Evolutionary conservation across 1,140 invertebrate species (phyloP).

Genomic region (Tetraneura akinire): DNA sequence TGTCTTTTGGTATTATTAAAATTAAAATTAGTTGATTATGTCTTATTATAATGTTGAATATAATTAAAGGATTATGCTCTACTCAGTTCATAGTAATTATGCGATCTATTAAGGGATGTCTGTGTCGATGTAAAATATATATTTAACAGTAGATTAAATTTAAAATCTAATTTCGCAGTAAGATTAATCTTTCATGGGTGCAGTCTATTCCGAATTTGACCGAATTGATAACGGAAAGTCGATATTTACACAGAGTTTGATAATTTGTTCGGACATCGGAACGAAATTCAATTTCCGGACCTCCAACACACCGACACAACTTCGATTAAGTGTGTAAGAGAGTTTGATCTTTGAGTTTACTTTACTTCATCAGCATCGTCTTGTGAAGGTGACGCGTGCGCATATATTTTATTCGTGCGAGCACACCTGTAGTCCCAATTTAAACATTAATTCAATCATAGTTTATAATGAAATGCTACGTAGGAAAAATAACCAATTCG

Average conservation of each 20-base stretch:
- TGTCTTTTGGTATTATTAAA: too few relatives aligned
- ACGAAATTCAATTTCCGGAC: slow-evolving; percentile 34
- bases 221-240: neutral
- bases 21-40: too few relatives aligned
- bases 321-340: neutral
- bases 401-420: neutral
- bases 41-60: too few relatives aligned
- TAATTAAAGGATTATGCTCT: too few relatives aligned
- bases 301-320: neutral
- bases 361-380: neutral
- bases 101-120: neutral
- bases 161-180: neutral
- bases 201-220: too few relatives aligned
- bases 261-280: slow-evolving; percentile 34
- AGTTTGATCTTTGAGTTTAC: neutral
- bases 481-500: neutral
- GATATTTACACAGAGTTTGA: slow-evolving; percentile 29
- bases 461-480: neutral
- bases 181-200: neutral
- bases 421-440: slow-evolving; percentile 10
- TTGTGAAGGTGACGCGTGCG: neutral
- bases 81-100: neutral
- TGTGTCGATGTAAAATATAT: neutral
- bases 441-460: neutral
- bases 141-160: neutral